Conservation (phyloP, 2,113 vertebrate genomes). For the Hypocryptadius cinnamomeus region DNA sequence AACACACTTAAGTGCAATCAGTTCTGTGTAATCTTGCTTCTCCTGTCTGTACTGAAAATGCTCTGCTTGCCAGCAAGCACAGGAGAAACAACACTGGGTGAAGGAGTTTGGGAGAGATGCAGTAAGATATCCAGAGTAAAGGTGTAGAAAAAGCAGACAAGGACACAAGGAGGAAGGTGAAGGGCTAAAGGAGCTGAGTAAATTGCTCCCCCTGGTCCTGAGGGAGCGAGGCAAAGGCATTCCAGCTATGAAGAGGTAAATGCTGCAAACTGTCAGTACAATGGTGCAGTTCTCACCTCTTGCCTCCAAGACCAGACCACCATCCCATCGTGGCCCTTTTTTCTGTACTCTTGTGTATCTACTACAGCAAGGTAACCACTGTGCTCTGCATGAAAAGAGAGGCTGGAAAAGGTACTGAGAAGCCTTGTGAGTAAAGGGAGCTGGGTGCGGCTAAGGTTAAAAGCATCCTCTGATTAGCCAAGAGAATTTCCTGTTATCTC, state of each 20-base stretch:
- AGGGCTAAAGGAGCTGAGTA: background rate
- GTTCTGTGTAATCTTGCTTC: background rate
- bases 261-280: background rate
- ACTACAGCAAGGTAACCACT: background rate
- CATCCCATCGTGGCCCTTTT: background rate
- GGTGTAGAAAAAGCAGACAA: background rate
- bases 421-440: background rate
- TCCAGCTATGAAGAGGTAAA: background rate
- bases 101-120: background rate
- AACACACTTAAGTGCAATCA: background rate
- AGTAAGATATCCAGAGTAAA: background rate
- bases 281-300: background rate
- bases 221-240: accelerated
- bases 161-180: background rate
- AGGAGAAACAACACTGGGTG: background rate
- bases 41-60: background rate
- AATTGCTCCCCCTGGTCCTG: background rate
- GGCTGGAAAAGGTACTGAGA: background rate
- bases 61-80: background rate
- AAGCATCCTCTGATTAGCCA: background rate
- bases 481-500: constrained; percentile 5
- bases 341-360: background rate
- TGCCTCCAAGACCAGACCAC: background rate
- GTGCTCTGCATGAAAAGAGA: background rate
- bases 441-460: background rate